Base-by-base conservation (phyloP, 2,113 vertebrate genomes). In the Argyrosomus japonicus region DNA sequence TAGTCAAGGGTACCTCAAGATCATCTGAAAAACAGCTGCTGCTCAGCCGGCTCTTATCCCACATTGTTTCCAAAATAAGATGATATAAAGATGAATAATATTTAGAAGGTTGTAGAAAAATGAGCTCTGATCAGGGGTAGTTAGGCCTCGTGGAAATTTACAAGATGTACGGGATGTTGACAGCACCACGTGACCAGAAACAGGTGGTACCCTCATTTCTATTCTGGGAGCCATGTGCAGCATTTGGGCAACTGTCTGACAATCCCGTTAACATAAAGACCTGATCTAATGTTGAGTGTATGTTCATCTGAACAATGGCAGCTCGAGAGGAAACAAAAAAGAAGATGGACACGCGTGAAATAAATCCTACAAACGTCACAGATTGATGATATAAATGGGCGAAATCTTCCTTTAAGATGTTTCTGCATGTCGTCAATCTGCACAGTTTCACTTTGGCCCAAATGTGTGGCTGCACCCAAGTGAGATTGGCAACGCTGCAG, bases 171-270 rank as follows among this genome's bases (percentile, higher is more conserved):
- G 62, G 32, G 81, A 88, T 76, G 67, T 68, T 78, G 79, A 81
- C 69, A 67, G 88, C 67, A n/a, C 23, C 84, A 71, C 67, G 79
- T 79, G 86, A 85, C 54, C 74, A 87, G 53, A 86, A 90, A 86
- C 90, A 90, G 90, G 88, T 89, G 88, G 84, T 69, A 84, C 84
- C 87, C 84, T 87, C 80, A 75, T 90, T 90, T 88, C 90, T 90
- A 90, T 90, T 91, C 88, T 80, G 60, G 88, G 88, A 82, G 14
- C 27, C 58, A 50, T 71, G 68, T 70, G 75, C 79, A 82, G 77
- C 79, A 61, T 85, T 87, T 78, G n/a, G 77, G 71, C 68, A 48
- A 74, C 45, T 48, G 65, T 58, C 68, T 36, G 70, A 64, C 70
- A 65, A 19, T 29, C 21, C 60, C 47, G 47, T 77, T 51, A 68